Evolutionary conservation across 2,888 invertebrate species (phyloP).

Genomic region (Hirtodrosophila duncani): DNA sequence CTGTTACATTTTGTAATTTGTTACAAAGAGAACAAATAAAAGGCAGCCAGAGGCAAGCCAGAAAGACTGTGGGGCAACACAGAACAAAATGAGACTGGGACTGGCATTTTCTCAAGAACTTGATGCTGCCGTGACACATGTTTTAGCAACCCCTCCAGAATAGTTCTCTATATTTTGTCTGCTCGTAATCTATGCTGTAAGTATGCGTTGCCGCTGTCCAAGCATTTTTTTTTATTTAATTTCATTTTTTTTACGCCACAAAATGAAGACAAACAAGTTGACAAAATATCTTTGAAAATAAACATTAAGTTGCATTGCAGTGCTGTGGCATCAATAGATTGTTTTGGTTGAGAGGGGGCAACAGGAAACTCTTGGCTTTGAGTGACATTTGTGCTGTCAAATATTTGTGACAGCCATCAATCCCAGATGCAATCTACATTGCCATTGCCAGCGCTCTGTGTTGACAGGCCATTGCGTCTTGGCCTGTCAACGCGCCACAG

Average conservation of each 20-base stretch:
- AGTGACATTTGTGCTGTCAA: conserved; percentile 70
- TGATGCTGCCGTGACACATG: no score
- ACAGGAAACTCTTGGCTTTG: conserved; percentile 35
- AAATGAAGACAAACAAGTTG: conserved; percentile 59
- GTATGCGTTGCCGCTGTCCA: no score
- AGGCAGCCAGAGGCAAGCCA: no score
- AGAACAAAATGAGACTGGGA: no score
- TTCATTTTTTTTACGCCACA: conserved; percentile 18
- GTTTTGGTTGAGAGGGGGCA: conserved; percentile 31
- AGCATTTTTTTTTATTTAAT: conserved; percentile 22
- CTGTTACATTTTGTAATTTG: conserved; percentile 58
- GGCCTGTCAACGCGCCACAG: conserved; percentile 39
- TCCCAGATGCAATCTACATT: conserved; percentile 29
- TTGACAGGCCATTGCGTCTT: conserved; percentile 51
- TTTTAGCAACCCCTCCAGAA: conserved; percentile 19
- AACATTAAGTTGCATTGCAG: conserved; percentile 57
- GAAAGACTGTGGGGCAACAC: no score
- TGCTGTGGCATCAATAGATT: no score
- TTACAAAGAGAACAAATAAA: conserved; percentile 23
- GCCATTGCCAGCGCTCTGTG: conserved; percentile 21
- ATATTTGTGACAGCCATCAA: conserved; percentile 67
- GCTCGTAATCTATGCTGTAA: conserved; percentile 1
- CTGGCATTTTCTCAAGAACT: conserved; percentile 9
- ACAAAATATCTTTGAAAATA: conserved; percentile 63
- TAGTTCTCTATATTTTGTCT: conserved; percentile 22